Percentiles rank a stretch among this genome's conserved stretches.
Evolutionary conservation across 2,113 vertebrate species (phyloP).

Genomic region (Saiga tatarica): DNA sequence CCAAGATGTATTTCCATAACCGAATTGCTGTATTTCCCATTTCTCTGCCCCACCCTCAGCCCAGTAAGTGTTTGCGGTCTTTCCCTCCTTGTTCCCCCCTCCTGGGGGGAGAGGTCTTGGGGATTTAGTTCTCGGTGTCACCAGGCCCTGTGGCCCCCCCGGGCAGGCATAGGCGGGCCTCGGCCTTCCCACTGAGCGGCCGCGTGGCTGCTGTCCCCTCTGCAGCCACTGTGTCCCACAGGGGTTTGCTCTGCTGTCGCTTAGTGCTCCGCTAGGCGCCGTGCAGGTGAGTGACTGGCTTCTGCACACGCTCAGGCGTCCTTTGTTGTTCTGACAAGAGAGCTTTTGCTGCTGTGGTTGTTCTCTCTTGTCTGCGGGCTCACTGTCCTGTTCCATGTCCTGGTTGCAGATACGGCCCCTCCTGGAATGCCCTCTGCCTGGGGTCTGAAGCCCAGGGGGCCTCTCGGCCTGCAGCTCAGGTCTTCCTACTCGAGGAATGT

Average conservation of each 20-base stretch:
- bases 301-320: fast-evolving
- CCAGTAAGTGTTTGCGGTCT: fast-evolving
- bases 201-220: too few species aligned
- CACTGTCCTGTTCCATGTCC: not conserved
- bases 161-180: not conserved
- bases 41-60: not conserved
- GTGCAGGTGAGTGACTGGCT: not conserved
- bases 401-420: not conserved
- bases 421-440: not conserved
- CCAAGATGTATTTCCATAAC: not conserved
- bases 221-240: fast-evolving
- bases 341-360: not conserved
- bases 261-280: fast-evolving
- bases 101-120: not conserved
- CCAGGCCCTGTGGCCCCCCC: too few species aligned
- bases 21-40: too few species aligned
- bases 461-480: not conserved
- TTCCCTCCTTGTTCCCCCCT: not conserved
- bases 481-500: fast-evolving
- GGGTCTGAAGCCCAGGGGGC: not conserved
- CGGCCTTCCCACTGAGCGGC: fast-evolving
- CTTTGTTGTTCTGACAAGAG: not conserved
- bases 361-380: not conserved
- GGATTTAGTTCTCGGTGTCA: fast-evolving
- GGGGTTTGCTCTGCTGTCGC: fast-evolving